phyloP scores from a whole-genome alignment of 1,140 invertebrate species.

The Procambarus virginalis region DNA sequence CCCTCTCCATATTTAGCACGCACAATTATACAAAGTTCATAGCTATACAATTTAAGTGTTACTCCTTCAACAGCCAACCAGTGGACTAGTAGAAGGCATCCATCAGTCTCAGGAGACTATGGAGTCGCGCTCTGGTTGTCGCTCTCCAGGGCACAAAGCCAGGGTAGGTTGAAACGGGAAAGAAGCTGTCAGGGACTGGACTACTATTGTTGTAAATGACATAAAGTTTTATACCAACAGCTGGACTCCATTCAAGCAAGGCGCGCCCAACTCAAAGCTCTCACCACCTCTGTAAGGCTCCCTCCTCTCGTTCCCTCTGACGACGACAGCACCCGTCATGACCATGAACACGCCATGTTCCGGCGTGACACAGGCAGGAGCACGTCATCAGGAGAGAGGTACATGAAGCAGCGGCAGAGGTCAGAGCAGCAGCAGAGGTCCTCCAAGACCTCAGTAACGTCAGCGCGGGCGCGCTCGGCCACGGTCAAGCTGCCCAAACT shows the following conservation, averaged over 20 bases:
- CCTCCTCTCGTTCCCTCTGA: conserved; percentile 31
- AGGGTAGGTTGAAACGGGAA: too few relatives aligned
- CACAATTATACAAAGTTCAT: too few relatives aligned
- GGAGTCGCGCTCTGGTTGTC: too few relatives aligned
- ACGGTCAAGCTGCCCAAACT: not conserved
- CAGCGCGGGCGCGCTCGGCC: not conserved
- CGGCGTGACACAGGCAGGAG: not conserved
- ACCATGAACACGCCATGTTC: not conserved
- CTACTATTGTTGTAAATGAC: too few relatives aligned
- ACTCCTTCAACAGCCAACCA: too few relatives aligned
- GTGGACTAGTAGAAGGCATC: too few relatives aligned
- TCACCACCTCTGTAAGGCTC: conserved; percentile 29
- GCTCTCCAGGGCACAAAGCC: too few relatives aligned
- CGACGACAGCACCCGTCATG: not conserved
- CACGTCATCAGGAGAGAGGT: not conserved
- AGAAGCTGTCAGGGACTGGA: too few relatives aligned
- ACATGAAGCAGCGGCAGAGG: not conserved
- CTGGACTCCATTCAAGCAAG: conserved; percentile 24
- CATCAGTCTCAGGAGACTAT: too few relatives aligned
- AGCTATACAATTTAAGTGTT: too few relatives aligned
- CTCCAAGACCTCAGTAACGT: not conserved
- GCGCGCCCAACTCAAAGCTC: conserved; percentile 33
- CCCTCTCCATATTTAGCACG: too few relatives aligned
- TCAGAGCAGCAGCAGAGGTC: not conserved
- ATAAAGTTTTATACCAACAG: not conserved